These are phyloP conservation scores for Drosophila ficusphila DNA, from an alignment of 1,140 invertebrate genomes.

Conservation along the genomic window DNA sequence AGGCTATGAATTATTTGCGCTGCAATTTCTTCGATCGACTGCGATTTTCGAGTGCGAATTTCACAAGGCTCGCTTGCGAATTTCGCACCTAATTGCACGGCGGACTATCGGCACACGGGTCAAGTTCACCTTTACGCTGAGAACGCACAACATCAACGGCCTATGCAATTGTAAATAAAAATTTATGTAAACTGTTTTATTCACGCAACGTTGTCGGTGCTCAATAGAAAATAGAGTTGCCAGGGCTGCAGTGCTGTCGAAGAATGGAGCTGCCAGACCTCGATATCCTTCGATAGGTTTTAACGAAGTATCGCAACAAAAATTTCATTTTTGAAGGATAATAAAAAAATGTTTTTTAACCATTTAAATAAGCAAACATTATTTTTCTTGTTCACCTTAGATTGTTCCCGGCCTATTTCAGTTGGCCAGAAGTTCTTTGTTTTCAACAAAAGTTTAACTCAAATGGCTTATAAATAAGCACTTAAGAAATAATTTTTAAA, in stretches of 20 bases:
- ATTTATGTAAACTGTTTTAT: constrained; percentile 77
- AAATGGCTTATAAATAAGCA: too few relatives aligned
- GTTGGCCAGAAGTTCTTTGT: too few relatives aligned
- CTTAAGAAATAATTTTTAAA: background rate
- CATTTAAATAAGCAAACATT: too few relatives aligned
- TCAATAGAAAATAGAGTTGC: constrained; percentile 54
- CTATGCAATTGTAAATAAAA: constrained; percentile 61
- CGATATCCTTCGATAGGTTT: constrained; percentile 5
- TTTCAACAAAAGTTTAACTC: too few relatives aligned
- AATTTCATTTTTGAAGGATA: too few relatives aligned
- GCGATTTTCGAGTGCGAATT: constrained; percentile 59
- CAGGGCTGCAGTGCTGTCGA: constrained; percentile 12
- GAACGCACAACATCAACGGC: constrained; percentile 56
- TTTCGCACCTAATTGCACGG: constrained; percentile 23
- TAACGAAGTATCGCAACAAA: too few relatives aligned
- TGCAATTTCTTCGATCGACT: constrained; percentile 65
- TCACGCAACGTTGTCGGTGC: constrained; percentile 75
- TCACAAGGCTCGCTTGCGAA: constrained; percentile 40
- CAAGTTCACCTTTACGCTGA: constrained; percentile 62
- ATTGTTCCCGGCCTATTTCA: too few relatives aligned
- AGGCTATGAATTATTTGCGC: constrained; percentile 72
- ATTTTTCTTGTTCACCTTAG: too few relatives aligned
- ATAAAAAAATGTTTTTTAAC: background rate
- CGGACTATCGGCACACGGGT: constrained; percentile 21
- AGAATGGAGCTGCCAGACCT: constrained; percentile 37